Evolutionary conservation across 2,888 invertebrate genomes (phyloP), one percentile per base, ranked within the genome.

Genomic region (Pterostichus niger): DNA sequence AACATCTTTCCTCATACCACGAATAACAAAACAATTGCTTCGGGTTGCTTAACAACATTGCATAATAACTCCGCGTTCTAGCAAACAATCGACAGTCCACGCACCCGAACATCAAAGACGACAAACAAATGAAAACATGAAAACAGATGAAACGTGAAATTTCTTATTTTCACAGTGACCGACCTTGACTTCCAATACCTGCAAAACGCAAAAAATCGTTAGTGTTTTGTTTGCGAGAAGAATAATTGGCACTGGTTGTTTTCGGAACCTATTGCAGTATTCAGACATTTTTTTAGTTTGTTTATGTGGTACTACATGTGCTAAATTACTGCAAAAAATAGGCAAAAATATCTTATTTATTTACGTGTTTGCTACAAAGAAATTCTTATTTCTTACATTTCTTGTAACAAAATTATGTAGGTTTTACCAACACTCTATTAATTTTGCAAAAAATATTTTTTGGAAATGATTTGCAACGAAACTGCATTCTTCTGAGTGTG

Each of bases 1-100:
- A 75, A 75, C 75, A 75, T 75, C 75, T 75, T 75, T 75, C 75
- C 75, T 75, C 75, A 75, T 75, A 75, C 75, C 75, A 15, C 52
- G 75, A 52, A 49, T 75, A 75, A 75, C 75, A 75, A 75, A 75
- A 75, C 75, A 75, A 75, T 75, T 75, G 75, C 75, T 44, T 71
- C 17, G 35, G 13, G 40, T 64, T 64, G 64, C 64, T 35, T 64
- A 64, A 64, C 35, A 64, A 71, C 46, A 17, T 71, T 71, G 17
- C 68, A 40, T 71, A 71, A 71, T 44, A 71, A 71, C 44, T 11
- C 35, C 7, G 35, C 24, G 24, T 24, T 24, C 1, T 40, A 44
- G 7, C 68, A 71, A 71, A 44, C 68, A 71, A 71, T 71, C 68
- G 44, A 71, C 35, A 71, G 40, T 15, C 44, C 15, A 44, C 68